A percentile compares a stretch with the other conserved stretches of the same genome.
phyloP scores from a whole-genome alignment of 2,888 invertebrate species.

The Netelia virgata region DNA sequence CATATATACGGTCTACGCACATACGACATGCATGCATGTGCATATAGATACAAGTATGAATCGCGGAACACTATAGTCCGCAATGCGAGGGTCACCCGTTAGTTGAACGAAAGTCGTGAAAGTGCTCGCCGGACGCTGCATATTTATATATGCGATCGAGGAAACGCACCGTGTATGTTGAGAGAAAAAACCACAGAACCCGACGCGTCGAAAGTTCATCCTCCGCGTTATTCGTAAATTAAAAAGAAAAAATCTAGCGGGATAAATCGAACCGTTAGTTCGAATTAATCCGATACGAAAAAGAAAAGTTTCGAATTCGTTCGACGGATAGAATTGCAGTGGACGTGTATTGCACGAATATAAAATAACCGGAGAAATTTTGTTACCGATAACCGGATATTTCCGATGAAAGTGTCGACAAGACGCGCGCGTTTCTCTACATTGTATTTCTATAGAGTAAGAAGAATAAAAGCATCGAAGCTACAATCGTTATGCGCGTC shows the following conservation, averaged over 20 bases:
- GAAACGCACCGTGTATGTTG: conserved; percentile 40
- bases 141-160: conserved; percentile 53
- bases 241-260: not conserved
- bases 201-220: conserved; percentile 41
- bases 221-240: not conserved
- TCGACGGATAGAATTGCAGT: not conserved
- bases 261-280: not conserved
- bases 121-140: conserved; percentile 72
- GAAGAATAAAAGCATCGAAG: not conserved
- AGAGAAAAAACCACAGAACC: conserved; percentile 30
- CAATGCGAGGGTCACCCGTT: conserved; percentile 29
- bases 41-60: conserved; percentile 3
- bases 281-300: not conserved
- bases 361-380: not conserved
- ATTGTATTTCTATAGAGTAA: not conserved
- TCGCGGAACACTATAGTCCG: conserved; percentile 30
- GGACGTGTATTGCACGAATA: not conserved
- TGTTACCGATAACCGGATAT: conserved; percentile 6
- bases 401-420: conserved; percentile 15
- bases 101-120: conserved; percentile 80
- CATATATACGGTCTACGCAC: not conserved
- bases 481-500: not conserved
- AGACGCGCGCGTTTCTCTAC: not conserved
- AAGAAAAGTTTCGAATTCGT: not conserved
- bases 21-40: not conserved